phyloP scores from a whole-genome alignment of 1,140 invertebrate species.

The Dinoponera quadriceps region DNA sequence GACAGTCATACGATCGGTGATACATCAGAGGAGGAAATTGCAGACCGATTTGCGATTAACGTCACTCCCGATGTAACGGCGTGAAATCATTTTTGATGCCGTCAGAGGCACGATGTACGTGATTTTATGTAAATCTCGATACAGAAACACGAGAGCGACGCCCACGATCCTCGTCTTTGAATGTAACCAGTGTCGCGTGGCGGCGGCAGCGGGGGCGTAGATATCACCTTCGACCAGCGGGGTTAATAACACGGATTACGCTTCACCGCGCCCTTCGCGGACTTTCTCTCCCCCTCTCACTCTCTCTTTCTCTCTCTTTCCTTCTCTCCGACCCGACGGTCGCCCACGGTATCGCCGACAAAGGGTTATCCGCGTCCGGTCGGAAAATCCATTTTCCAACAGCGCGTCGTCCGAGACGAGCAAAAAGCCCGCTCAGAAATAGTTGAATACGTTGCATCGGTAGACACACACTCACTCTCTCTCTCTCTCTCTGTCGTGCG shows the following conservation, averaged over 20 bases:
- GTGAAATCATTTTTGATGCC: no score
- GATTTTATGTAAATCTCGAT: neutral
- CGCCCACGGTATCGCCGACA: constrained; percentile 37
- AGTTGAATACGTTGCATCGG: constrained; percentile 55
- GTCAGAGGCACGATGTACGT: no score
- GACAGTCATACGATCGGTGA: no score
- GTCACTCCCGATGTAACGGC: no score
- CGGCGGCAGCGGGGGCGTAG: neutral
- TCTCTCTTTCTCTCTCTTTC: no score
- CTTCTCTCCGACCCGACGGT: neutral
- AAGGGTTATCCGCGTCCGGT: constrained; percentile 55
- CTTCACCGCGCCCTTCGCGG: constrained; percentile 37
- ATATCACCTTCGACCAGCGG: neutral
- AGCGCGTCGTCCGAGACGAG: constrained; percentile 34
- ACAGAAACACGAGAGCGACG: neutral
- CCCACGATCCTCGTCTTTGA: constrained; percentile 10
- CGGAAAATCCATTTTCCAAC: constrained; percentile 60
- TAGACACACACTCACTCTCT: no score
- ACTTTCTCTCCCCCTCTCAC: no score
- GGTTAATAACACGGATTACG: constrained; percentile 62
- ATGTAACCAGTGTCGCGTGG: constrained; percentile 15
- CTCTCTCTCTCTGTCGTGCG: no score
- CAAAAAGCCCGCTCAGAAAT: constrained; percentile 42
- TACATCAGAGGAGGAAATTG: no score
- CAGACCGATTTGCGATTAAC: no score